Evolutionary conservation across 35 echinoderm and acorn worm genomes (phyloP), one percentile per base, ranked within the genome.

Genomic region (Patiria miniata): DNA sequence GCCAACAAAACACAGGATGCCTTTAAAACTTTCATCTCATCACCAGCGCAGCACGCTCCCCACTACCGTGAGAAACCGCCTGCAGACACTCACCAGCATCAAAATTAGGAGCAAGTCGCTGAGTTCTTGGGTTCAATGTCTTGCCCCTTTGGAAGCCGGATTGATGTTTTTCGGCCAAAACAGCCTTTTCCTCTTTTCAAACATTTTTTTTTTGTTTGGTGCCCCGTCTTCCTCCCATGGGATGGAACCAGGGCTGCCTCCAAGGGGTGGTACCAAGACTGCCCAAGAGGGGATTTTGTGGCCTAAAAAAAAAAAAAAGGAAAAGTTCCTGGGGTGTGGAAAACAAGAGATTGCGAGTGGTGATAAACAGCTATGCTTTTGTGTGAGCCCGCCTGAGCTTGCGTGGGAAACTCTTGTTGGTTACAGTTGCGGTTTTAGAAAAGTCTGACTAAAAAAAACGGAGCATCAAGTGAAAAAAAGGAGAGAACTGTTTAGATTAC

Each of bases 331-430:
- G 65, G 1, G 30, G 65, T 73, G 65, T 73, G 65, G 26, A 34
- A 73, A 73, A 73, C 65, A 73, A 73, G 65, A 73, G 65, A 73
- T 73, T 73, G 65, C 34, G 34, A 73, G n/a, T 22, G 65, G 65
- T 73, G 65, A 73, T 73, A 73, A 73, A 73, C 65, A 73, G 26
- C 34, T 34, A 32, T 10, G 23, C 34, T 73, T 73, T 8, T 73
- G 65, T 73, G 65, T 73, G 19, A 18, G 19, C 26, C 26, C 65
- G 65, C 12, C 42, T 12, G 12, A 4, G 12, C 42, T 4, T 32
- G 65, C 65, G 65, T 73, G 65, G 65, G 65, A 73, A 73, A 16
- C 29, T 10, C 12, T 47, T 47, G 42, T 47, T 47, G 42, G 42
- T 12, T 6, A 47, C 42, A 47, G 42, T 47, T 47, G 42, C 42